Evolutionary conservation across 2,113 vertebrate species (phyloP), one percentile per base, ranked within the genome.

Genomic region (Alligator sinensis): DNA sequence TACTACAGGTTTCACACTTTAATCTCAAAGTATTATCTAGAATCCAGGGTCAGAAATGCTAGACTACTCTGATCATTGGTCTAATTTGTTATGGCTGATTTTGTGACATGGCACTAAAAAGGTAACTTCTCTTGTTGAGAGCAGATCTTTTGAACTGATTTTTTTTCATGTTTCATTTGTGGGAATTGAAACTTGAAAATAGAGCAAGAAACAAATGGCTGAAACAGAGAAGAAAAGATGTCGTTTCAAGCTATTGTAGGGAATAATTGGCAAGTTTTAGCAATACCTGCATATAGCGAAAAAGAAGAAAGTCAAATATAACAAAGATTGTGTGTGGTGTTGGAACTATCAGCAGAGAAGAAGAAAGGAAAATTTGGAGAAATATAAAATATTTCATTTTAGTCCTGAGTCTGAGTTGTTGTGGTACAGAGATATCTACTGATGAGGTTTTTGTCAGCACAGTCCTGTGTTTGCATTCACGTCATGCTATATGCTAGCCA

Each of bases 21-120:
- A 91, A 10, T 88, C 93, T 93, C 81, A 88, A 9, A 77, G 22
- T 25, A 74, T 84, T 60, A 81, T 92, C 6, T 89, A 11, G 89
- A 72, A 88, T 93, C 93, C 62, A 90, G 57, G 66, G 76, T 25
- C 4, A 91, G 80, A 94, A 91, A 72, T 92, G 63, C 30, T 91
- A 14, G 4, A 5, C 5, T 90, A 95, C 92, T 93, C 7, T 92
- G 54, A 74, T 95, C 80, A 88, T 79, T 54, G 30, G 68, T 85
- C 27, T 93, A 84, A 63, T 92, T 62, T 82, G 64, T 62, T 92
- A 88, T 93, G 47, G 88, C 57, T 72, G 1, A 90, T 88, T 90
- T 34, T 28, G 16, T 60, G 2, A 11, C n/a, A 87, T 86, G 87
- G 59, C 88, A 82, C 47, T 93, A 82, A 74, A 80, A 94, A 95